phyloP scores from a whole-genome alignment of 1,140 invertebrate species.

The Mycetomoellerius zeteki region DNA sequence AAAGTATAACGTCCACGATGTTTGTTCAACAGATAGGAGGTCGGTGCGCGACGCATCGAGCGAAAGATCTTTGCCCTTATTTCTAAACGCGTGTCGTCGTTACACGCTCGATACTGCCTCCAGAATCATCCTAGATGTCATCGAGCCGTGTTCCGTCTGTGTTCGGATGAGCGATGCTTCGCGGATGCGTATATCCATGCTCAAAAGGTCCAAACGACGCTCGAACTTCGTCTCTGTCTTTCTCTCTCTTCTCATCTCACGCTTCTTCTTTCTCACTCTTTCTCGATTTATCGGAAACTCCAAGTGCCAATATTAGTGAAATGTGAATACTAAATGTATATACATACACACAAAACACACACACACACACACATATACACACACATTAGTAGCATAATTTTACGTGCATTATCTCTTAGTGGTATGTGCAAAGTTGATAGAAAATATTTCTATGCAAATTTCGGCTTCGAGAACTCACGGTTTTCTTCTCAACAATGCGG shows the following conservation, averaged over 20 bases:
- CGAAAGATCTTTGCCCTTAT: slow-evolving; percentile 41
- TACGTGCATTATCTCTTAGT: slow-evolving; percentile 70
- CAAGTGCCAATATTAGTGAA: slow-evolving; percentile 82
- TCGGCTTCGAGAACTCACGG: slow-evolving; percentile 39
- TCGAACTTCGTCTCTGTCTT: slow-evolving; percentile 23
- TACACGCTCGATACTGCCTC: slow-evolving; percentile 33
- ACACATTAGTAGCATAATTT: slow-evolving; percentile 69
- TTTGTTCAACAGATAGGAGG: slow-evolving; percentile 5
- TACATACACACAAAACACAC: slow-evolving; percentile 51
- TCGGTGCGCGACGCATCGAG: slow-evolving; percentile 10
- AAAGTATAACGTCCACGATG: not conserved
- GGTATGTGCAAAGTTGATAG: slow-evolving; percentile 36
- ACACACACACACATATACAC: slow-evolving; percentile 62
- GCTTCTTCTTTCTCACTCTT: slow-evolving; percentile 8
- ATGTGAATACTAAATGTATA: slow-evolving; percentile 65
- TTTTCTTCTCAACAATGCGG: not conserved
- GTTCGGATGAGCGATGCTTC: not conserved
- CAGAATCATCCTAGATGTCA: not conserved
- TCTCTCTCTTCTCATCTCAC: not conserved
- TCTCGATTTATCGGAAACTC: slow-evolving; percentile 60
- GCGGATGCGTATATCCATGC: slow-evolving; percentile 7
- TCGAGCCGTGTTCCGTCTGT: not conserved
- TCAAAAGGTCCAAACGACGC: slow-evolving; percentile 27
- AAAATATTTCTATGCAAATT: not conserved
- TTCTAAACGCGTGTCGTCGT: slow-evolving; percentile 24